Percentiles rank a stretch among this genome's conserved stretches.
phyloP scores from a whole-genome alignment of 1,140 invertebrate genomes.

The Formica exsecta region DNA sequence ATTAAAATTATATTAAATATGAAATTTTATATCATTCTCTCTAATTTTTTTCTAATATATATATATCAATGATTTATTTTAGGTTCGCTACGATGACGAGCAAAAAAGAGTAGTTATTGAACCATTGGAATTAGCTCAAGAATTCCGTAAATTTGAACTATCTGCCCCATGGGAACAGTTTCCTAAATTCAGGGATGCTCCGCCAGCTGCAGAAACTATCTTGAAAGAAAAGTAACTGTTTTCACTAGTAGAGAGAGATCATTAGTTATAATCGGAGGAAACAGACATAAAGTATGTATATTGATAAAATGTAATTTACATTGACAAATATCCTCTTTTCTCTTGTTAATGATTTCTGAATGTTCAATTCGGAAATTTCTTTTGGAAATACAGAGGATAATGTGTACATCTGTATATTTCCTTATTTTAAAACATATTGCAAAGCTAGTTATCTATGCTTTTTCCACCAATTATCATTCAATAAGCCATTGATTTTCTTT shows the following conservation, averaged over 20 bases:
- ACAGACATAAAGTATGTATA: slow-evolving; percentile 31
- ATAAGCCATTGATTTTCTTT: background rate
- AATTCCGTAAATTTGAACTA: slow-evolving; percentile 99
- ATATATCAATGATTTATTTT: slow-evolving; percentile 56
- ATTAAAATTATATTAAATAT: slow-evolving; percentile 9
- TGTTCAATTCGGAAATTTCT: slow-evolving; percentile 1
- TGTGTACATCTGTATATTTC: slow-evolving; percentile 14
- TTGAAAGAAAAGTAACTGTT: slow-evolving; percentile 65
- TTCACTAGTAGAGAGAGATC: background rate
- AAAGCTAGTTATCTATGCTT: background rate
- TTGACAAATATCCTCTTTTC: slow-evolving; percentile 2
- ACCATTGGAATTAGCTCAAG: slow-evolving; percentile 98
- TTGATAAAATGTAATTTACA: slow-evolving; percentile 33
- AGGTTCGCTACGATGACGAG: slow-evolving; percentile 99
- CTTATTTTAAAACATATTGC: slow-evolving; percentile 15
- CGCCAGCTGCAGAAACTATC: slow-evolving; percentile 88
- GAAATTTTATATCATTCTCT: background rate
- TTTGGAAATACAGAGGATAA: slow-evolving; percentile 28
- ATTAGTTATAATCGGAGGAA: slow-evolving; percentile 13
- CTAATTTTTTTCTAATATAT: background rate
- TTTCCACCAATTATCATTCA: background rate
- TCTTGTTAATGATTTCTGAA: slow-evolving; percentile 12
- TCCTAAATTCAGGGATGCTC: slow-evolving; percentile 92
- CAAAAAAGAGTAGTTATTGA: slow-evolving; percentile 97
- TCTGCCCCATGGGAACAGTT: slow-evolving; percentile 99